Base-by-base conservation (phyloP, 2,888 invertebrate genomes). In the Chaetogeoica ovagalla region DNA sequence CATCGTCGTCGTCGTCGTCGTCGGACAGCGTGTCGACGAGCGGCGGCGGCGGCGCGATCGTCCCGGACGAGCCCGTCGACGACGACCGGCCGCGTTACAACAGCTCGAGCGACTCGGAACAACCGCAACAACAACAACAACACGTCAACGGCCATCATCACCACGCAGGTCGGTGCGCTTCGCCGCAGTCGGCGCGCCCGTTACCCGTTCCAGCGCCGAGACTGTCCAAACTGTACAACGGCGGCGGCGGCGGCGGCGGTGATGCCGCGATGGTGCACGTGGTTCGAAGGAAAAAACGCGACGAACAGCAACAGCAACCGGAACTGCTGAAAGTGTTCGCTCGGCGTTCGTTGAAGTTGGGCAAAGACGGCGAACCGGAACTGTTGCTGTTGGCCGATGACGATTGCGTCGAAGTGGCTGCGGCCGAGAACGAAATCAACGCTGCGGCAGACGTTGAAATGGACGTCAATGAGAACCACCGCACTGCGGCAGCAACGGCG, bases 311-410 rank as follows among this genome's bases (percentile, higher is more conserved):
- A 85, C 48, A 93, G 59, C 92, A 93, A 85, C 93, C 93, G 0
- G 93, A 93, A 86, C 85, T 93, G 13, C 91, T 93, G 90, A 93
- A 93, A 86, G 94, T 94, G 0, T 94, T 94, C 85, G 93, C 93
- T 0, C 87, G 94, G 65, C 87, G 93, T 81, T 94, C 93, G n/a
- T 87, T 94, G 0, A 94, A 94, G 87, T 87, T 93, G n/a, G 92
- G 93, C 84, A 88, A 88, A 63, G 86, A 91, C 81, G 88, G 89
- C 21, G 89, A 90, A 82, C 89, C 90, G 83, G 89, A 90, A 59
- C 87, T 89, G 0, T 87, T 88, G 39, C 17, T 71, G 55, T 15
- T 48, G 65, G 23, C 57, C 30, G 65, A 2, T 0, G 55, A 11
- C 4, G 52, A 43, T 23, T 65, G 39, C 19, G 37, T 82, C 23